These are phyloP conservation scores for Oncopodura yosiiana DNA, from an alignment of 1,140 invertebrate genomes.

Conservation along the genomic window DNA sequence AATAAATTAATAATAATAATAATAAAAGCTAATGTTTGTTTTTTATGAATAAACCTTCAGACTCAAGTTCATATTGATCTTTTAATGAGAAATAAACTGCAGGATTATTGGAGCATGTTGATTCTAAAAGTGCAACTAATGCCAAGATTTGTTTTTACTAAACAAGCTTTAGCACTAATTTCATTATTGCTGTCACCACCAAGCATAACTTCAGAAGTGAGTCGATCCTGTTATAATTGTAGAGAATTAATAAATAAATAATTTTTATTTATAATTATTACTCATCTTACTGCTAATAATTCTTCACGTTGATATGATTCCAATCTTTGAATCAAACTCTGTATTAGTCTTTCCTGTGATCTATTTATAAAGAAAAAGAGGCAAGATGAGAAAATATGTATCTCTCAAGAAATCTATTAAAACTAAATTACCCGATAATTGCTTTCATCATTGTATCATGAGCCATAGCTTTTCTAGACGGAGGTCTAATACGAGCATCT, in stretches of 20 bases:
- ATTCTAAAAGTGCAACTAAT: conserved; percentile 15
- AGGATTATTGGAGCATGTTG: conserved; percentile 3
- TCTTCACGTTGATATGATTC: conserved; percentile 2
- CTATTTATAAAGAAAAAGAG: no score
- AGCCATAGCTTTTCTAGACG: neutral
- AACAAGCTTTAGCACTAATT: neutral
- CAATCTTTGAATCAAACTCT: conserved; percentile 15
- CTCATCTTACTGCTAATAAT: neutral
- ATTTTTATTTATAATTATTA: neutral
- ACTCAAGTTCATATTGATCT: neutral
- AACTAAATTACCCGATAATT: no score
- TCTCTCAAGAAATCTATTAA: no score
- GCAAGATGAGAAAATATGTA: no score
- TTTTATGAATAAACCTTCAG: no score
- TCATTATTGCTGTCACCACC: neutral
- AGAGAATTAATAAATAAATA: neutral
- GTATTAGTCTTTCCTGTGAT: conserved; percentile 20
- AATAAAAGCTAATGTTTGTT: no score
- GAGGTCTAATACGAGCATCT: conserved; percentile 3
- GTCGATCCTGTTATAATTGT: neutral
- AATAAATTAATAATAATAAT: neutral
- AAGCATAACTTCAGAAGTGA: neutral
- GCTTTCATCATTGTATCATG: conserved; percentile 26
- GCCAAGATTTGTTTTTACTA: conserved; percentile 17
- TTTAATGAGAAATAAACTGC: conserved; percentile 8